Conservation (phyloP, 2,113 vertebrate species). For the Todiramphus chloris region DNA sequence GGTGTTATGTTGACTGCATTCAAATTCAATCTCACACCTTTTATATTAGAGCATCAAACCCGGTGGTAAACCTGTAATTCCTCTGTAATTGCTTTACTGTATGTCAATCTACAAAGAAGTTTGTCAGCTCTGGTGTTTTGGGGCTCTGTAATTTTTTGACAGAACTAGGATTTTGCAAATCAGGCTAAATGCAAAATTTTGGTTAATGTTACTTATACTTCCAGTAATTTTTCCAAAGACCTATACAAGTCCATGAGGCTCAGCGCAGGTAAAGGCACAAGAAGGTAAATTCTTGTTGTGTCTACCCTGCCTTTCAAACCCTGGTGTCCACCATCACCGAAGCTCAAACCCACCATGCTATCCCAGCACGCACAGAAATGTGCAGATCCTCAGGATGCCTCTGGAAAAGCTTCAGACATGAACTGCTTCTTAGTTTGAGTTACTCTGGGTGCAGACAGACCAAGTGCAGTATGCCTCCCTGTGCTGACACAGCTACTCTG, state of each 20-base stretch:
- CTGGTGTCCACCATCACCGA: accelerated
- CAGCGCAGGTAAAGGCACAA: not conserved
- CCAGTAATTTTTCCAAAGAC: not conserved
- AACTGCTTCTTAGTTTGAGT: not conserved
- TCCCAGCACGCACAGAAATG: not conserved
- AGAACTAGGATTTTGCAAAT: not conserved
- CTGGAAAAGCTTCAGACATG: not conserved
- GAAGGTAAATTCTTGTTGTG: not conserved
- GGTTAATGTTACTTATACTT: not conserved
- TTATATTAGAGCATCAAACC: not conserved
- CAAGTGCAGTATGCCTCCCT: accelerated
- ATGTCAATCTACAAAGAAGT: not conserved
- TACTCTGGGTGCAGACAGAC: not conserved
- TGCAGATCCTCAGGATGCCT: not conserved
- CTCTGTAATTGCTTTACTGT: not conserved
- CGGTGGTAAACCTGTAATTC: not conserved
- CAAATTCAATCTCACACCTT: not conserved
- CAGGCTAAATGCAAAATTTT: not conserved
- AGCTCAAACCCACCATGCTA: not conserved
- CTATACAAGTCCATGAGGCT: not conserved
- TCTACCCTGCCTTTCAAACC: not conserved
- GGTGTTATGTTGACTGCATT: not conserved
- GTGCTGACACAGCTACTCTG: not conserved
- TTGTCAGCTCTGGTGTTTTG: not conserved
- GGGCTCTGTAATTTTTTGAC: not conserved